A percentile compares a stretch with the other conserved stretches of the same genome.
Conservation (phyloP, 2,797 vertebrate genomes). For the Eulemur rubriventer region DNA sequence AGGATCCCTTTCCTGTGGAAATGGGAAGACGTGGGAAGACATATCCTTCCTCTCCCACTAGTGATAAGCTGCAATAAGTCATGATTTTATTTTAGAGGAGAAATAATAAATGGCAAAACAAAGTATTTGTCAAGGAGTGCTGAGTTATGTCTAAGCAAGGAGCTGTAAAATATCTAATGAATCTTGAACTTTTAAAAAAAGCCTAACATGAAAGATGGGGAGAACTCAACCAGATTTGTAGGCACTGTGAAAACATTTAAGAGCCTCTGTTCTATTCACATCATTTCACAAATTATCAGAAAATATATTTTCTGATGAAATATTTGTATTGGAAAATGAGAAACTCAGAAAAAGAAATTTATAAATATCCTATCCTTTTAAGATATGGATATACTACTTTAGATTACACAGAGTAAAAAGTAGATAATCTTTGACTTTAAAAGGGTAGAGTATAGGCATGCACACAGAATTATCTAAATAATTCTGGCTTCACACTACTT, state of each 20-base stretch:
- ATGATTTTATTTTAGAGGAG: conserved; percentile 31
- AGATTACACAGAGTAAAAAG: background rate
- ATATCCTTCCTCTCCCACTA: background rate
- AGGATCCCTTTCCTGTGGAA: background rate
- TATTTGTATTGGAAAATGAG: conserved; percentile 33
- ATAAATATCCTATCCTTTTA: background rate
- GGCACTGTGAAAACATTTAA: background rate
- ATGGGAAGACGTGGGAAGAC: background rate
- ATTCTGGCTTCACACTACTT: background rate
- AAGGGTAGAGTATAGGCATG: background rate
- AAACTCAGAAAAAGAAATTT: conserved; percentile 10
- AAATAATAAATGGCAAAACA: conserved; percentile 27
- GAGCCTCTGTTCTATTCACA: conserved; percentile 11
- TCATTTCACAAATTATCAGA: conserved; percentile 29
- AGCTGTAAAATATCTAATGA: conserved; percentile 46
- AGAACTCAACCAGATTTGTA: background rate
- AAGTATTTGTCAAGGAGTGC: conserved; percentile 6
- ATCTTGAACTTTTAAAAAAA: conserved; percentile 23
- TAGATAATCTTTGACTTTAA: background rate
- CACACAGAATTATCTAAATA: background rate
- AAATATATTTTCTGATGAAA: conserved; percentile 48
- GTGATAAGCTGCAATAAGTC: background rate
- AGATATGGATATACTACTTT: background rate
- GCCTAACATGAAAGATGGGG: background rate
- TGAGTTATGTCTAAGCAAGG: conserved; percentile 15